Evolutionary conservation across 2,888 invertebrate genomes (phyloP).

Genomic region (Erebia aethiops): DNA sequence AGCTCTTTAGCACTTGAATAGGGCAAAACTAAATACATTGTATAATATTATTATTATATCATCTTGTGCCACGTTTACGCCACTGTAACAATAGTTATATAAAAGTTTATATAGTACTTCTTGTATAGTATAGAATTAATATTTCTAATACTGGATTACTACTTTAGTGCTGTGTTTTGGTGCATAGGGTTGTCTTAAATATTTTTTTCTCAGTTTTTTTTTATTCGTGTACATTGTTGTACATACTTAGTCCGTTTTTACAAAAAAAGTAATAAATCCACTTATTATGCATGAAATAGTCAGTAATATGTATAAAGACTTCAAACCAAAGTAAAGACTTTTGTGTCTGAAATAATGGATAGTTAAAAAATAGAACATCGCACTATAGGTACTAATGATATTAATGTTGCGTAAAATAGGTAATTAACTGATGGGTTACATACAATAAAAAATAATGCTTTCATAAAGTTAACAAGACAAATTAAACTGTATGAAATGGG

Average conservation of each 20-base stretch:
- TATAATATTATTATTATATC: background rate
- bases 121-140: background rate
- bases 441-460: background rate
- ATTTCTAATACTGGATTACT: background rate
- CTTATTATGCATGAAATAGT: background rate
- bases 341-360: no score
- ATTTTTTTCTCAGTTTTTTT: background rate
- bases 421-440: background rate
- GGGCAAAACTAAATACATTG: background rate
- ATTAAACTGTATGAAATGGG: background rate
- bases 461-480: background rate
- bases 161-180: constrained; percentile 2
- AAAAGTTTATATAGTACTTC: background rate
- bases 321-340: background rate
- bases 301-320: background rate
- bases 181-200: background rate
- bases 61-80: constrained; percentile 8
- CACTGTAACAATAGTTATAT: background rate
- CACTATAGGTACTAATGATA: background rate
- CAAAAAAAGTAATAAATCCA: no score
- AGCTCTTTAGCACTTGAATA: no score
- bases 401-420: background rate
- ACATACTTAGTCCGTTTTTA: no score
- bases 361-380: background rate
- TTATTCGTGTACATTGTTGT: background rate